These are phyloP conservation scores for Tiliqua scincoides DNA, from an alignment of 2,113 vertebrate genomes.

Conservation along the genomic window DNA sequence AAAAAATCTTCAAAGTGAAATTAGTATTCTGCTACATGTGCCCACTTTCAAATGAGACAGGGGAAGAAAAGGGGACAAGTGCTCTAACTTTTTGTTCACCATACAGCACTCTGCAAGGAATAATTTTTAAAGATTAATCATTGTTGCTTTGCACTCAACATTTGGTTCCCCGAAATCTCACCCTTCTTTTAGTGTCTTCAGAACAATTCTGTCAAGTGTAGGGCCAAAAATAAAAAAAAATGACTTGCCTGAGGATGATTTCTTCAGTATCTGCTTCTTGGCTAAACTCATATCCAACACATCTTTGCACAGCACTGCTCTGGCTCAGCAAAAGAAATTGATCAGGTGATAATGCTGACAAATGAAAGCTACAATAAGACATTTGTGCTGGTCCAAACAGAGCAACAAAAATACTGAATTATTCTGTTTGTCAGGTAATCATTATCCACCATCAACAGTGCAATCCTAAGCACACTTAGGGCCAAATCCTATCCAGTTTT, in stretches of 20 bases:
- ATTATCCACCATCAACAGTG: background rate
- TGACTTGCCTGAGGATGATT: background rate
- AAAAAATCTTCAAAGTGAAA: constrained; percentile 43
- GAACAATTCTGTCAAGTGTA: background rate
- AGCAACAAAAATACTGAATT: background rate
- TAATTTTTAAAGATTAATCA: background rate
- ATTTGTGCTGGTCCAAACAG: background rate
- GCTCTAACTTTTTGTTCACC: constrained; percentile 11
- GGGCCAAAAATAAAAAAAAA: background rate
- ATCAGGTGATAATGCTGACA: background rate
- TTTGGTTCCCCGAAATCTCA: background rate
- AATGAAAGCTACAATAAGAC: too few species aligned
- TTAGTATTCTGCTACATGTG: constrained; percentile 23
- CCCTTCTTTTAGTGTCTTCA: background rate
- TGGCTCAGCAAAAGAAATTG: background rate
- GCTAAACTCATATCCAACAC: background rate
- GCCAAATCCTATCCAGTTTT: too few species aligned
- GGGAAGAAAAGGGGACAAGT: constrained; percentile 34
- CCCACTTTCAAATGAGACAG: constrained; percentile 45
- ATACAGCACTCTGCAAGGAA: background rate
- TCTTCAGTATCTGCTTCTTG: background rate
- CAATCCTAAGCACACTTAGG: too few species aligned
- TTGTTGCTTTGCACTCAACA: background rate
- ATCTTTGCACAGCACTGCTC: too few species aligned
- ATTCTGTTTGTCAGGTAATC: background rate